Base-by-base conservation (phyloP, 2,797 vertebrate species). In the Anisognathus igniventris region DNA sequence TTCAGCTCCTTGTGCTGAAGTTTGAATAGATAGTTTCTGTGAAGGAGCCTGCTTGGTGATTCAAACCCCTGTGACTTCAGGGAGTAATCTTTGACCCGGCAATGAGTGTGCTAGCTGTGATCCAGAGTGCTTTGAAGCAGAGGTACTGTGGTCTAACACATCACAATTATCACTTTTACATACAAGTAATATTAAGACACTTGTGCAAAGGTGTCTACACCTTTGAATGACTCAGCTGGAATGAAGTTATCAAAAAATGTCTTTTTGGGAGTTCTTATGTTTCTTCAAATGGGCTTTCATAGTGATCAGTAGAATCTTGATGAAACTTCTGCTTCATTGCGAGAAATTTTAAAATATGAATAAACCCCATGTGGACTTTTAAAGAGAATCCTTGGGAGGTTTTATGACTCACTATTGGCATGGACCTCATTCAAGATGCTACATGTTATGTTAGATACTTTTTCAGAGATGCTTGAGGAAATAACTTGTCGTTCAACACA, bases 391-490 rank as follows among this genome's bases (percentile, higher is more conserved):
- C 28, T 88, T 78, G 50, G 7, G 53, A 90, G 57, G 20, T 74
- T 94, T 90, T 87, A 2, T 94, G 88, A 88, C 61, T 96, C 70
- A 54, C 8, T 77, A 1, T 42, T 86, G 64, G 72, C 86, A 77
- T 27, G 30, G 86, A 35, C 58, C 73, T 61, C 22, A 39, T 71
- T 71, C 65, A 90, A 77, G 82, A 94, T 77, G 88, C 47, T 90
- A 12, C 37, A 10, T 67, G 39, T 75, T 95, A 44, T 83, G 83
- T 92, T 90, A 74, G 58, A 79, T 50, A 23, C 20, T 93, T 90
- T 90, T 54, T 86, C 82, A 74, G 79, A 90, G 88, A 53, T 86
- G 86, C 79, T 83, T 64, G 61, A 83, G 85, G 74, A 94, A 89
- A 42, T 91, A 35, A 51, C 72, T 76, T 92, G 57, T 88, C 62